Evolutionary conservation across 2,113 vertebrate genomes (phyloP), one percentile per base, ranked within the genome.

Genomic region (Zingel zingel): DNA sequence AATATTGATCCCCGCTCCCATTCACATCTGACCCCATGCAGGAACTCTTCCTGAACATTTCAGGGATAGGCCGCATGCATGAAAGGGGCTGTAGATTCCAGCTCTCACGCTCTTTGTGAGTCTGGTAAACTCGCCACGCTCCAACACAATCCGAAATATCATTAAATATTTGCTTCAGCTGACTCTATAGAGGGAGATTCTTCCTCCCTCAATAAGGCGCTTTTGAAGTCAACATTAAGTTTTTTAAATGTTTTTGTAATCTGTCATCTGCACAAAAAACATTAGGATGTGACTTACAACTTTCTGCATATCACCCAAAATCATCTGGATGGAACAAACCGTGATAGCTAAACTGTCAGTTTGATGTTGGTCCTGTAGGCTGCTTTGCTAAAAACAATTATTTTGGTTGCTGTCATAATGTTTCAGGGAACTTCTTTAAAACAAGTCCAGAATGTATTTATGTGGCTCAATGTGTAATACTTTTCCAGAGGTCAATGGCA

Each of bases 341-440:
- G 50, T 85, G 77, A 87, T 71, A 67, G 77, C 59, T 67, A 63
- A 81, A 69, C 72, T 86, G 86, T 81, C 84, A 71, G 36, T 51
- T 71, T 71, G 59, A 66, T 65, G 58, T 67, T 53, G 14, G 50
- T 70, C 48, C 67, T 61, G 47, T 21, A 43, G 59, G 27, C 57
- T 77, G 51, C 47, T 77, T 15, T 18, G 25, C 47, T 63, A 21
- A 74, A 77, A 74, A 36, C 16, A 43, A 43, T 58, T 25, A 72
- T 58, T 68, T 72, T 3, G 10, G 27, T 9, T 53, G 69, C 61
- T 74, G 64, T 62, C 76, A 50, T 53, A 48, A 51, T 27, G 27
- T 81, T 36, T 63, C 3, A 33, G 10, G 43, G 12, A 76, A 18
- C 45, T 54, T 45, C 27, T 18, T 66, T 36, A 47, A 63, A n/a